Evolutionary conservation across 1,140 invertebrate genomes (phyloP).

Genomic region (Drosophila prosaltans): DNA sequence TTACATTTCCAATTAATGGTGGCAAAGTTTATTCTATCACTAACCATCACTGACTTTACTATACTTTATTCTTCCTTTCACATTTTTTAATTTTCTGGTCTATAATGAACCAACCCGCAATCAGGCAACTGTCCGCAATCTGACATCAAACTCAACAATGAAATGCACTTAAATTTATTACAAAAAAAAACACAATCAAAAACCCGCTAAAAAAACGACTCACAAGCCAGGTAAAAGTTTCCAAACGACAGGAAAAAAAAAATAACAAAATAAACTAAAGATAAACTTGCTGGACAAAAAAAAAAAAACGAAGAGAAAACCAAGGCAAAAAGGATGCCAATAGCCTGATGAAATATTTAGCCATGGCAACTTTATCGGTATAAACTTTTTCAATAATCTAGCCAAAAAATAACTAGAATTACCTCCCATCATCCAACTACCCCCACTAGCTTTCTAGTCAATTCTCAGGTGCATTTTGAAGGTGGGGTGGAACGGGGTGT

Average conservation of each 20-base stretch:
- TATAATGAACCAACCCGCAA: conserved; percentile 20
- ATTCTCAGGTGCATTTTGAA: conserved; percentile 51
- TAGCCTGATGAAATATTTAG: conserved; percentile 74
- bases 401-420: conserved; percentile 56
- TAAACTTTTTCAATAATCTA: conserved; percentile 76
- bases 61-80: too few species aligned
- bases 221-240: conserved; percentile 55
- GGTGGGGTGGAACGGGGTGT: conserved; percentile 17
- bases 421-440: conserved; percentile 24
- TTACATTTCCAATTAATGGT: too few species aligned
- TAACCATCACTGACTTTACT: too few species aligned
- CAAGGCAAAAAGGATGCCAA: conserved; percentile 29
- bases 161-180: conserved; percentile 75
- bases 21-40: too few species aligned
- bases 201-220: conserved; percentile 38
- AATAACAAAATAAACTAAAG: conserved; percentile 58
- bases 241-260: conserved; percentile 26
- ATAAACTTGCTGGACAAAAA: conserved; percentile 68
- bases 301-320: conserved; percentile 8
- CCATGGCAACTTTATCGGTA: conserved; percentile 70
- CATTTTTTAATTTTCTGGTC: not conserved
- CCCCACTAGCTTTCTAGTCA: conserved; percentile 21
- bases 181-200: conserved; percentile 35
- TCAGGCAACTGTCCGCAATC: conserved; percentile 45
- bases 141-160: conserved; percentile 49